Evolutionary conservation across 2,113 vertebrate species (phyloP).

Genomic region (Antigone vipio): DNA sequence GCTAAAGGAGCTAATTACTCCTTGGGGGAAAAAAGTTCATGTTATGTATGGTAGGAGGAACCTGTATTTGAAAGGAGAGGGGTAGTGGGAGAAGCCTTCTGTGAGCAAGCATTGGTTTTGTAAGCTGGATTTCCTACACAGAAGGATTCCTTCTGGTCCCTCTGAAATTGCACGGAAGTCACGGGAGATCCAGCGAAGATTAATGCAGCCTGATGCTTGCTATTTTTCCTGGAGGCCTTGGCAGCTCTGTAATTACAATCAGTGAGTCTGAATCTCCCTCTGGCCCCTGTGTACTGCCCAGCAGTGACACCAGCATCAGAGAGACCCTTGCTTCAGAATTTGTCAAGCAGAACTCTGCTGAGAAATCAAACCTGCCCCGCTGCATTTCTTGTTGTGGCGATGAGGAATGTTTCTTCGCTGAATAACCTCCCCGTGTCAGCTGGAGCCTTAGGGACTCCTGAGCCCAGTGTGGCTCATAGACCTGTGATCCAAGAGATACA

Average conservation of each 20-base stretch:
- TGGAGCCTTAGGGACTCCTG: background rate
- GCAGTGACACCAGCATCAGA: conserved; percentile 9
- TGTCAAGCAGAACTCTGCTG: conserved; percentile 45
- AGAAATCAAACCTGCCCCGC: conserved; percentile 7
- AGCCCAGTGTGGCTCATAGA: background rate
- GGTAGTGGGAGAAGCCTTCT: background rate
- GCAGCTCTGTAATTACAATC: conserved; percentile 50
- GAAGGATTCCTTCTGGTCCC: conserved; percentile 7
- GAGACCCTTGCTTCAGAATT: conserved; percentile 22
- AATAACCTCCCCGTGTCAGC: background rate
- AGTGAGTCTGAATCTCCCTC: conserved; percentile 9
- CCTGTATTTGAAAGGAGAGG: background rate
- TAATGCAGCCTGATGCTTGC: conserved; percentile 21
- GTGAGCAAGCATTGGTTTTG: background rate
- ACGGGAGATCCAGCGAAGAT: conserved; percentile 7
- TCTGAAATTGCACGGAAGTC: conserved; percentile 1
- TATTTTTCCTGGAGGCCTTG: conserved; percentile 24
- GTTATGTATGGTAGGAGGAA: background rate
- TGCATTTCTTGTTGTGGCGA: background rate
- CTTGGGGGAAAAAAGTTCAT: background rate
- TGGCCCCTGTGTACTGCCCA: background rate
- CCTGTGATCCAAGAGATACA: background rate
- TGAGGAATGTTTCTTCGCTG: background rate
- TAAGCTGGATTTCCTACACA: background rate
- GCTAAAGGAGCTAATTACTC: background rate